Conservation (phyloP, 2,888 invertebrate species). For the Tanypteryx hageni region DNA sequence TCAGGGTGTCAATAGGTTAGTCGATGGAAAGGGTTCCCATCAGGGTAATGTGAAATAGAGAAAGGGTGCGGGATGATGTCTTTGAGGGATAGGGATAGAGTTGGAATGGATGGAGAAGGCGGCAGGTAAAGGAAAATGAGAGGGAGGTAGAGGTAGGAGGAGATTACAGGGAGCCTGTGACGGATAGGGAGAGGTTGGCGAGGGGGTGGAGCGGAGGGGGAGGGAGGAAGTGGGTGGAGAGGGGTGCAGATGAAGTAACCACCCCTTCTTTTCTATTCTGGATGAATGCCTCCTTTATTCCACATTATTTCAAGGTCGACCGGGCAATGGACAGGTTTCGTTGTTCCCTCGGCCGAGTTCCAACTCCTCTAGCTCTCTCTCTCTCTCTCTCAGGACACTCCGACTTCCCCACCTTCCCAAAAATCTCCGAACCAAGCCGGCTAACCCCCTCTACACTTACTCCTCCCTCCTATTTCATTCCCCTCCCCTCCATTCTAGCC, state of each 20-base stretch:
- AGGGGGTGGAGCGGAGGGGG: neutral
- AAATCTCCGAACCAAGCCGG: neutral
- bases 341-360: slow-evolving; percentile 53
- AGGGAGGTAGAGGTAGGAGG: neutral
- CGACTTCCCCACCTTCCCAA: neutral
- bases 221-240: neutral
- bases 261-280: slow-evolving; percentile 15
- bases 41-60: too few species aligned
- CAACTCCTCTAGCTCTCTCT: slow-evolving; percentile 35
- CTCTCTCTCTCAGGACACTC: slow-evolving; percentile 14
- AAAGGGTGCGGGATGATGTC: too few species aligned
- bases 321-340: slow-evolving; percentile 62
- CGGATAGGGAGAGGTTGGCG: neutral
- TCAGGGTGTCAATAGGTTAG: too few species aligned
- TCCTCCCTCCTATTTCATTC: neutral
- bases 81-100: neutral
- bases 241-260: slow-evolving; percentile 59
- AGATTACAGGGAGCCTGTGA: neutral
- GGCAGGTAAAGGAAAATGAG: neutral
- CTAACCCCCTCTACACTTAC: neutral
- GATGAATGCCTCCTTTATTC: slow-evolving; percentile 59
- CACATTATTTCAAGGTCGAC: slow-evolving; percentile 63
- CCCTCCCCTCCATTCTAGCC: neutral
- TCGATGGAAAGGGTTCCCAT: too few species aligned
- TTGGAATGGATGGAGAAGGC: neutral